Evolutionary conservation across 1,140 invertebrate species (phyloP).

Genomic region (Drosophila parabipectinata): DNA sequence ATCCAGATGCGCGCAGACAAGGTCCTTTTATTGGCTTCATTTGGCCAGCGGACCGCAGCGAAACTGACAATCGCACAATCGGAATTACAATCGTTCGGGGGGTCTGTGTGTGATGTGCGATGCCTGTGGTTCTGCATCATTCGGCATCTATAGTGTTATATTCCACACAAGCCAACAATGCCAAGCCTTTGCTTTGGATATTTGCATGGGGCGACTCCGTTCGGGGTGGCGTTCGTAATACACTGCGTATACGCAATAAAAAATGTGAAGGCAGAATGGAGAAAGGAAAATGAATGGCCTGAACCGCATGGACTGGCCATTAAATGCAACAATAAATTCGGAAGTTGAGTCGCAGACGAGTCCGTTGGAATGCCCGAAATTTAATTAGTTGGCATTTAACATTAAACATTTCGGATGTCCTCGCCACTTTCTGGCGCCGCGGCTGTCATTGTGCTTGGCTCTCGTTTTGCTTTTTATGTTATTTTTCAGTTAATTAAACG

Average conservation of each 20-base stretch:
- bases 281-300: constrained; percentile 34
- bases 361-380: constrained; percentile 68
- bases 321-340: constrained; percentile 80
- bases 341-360: constrained; percentile 24
- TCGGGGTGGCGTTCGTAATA: constrained; percentile 32
- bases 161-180: constrained; percentile 6
- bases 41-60: constrained; percentile 43
- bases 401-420: constrained; percentile 68
- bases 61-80: constrained; percentile 32
- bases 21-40: constrained; percentile 67
- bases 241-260: constrained; percentile 78
- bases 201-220: constrained; percentile 39
- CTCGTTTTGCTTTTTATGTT: constrained; percentile 56
- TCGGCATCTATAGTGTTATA: constrained; percentile 31
- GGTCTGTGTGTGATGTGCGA: constrained; percentile 19
- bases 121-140: constrained; percentile 53
- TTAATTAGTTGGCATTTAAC: constrained; percentile 81
- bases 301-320: constrained; percentile 66
- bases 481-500: constrained; percentile 80
- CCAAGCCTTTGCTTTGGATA: constrained; percentile 21
- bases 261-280: constrained; percentile 40
- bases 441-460: constrained; percentile 42
- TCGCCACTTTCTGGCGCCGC: constrained; percentile 22
- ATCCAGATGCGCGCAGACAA: constrained; percentile 36
- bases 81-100: constrained; percentile 31